Percentiles rank a stretch among this genome's conserved stretches.
phyloP scores from a whole-genome alignment of 2,888 invertebrate genomes.

The Lepidocyrtinus sp. region DNA sequence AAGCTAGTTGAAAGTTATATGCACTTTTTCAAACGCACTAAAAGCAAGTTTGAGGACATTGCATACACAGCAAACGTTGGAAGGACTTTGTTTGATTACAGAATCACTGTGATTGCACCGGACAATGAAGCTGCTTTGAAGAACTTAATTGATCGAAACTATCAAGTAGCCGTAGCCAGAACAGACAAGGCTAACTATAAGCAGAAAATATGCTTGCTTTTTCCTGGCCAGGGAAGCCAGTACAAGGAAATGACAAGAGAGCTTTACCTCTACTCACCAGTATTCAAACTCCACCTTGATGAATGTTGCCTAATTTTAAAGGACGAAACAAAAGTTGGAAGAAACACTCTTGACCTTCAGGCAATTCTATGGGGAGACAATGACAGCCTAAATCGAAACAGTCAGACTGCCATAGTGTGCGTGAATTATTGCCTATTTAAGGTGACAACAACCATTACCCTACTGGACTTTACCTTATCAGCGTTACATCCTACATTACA shows the following conservation, averaged over 20 bases:
- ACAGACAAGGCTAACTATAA: too few species aligned
- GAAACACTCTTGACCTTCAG: conserved; percentile 20
- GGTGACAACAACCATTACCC: too few species aligned
- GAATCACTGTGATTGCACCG: not conserved
- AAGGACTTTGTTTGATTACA: conserved; percentile 40
- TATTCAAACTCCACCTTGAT: conserved; percentile 44
- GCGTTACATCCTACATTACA: too few species aligned
- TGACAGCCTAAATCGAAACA: conserved; percentile 31
- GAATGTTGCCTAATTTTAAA: conserved; percentile 33
- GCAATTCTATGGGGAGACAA: conserved; percentile 35
- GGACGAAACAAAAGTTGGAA: too few species aligned
- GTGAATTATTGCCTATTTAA: conserved; percentile 52
- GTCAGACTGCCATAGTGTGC: conserved; percentile 62
- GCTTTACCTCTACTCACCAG: conserved; percentile 34
- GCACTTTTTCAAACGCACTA: not conserved
- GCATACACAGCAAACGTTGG: conserved; percentile 46
- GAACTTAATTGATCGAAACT: conserved; percentile 25
- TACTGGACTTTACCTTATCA: too few species aligned
- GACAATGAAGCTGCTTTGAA: conserved; percentile 24
- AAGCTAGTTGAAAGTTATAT: conserved; percentile 8
- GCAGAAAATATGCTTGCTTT: conserved; percentile 52
- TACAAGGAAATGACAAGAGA: conserved; percentile 45
- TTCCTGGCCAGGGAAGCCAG: conserved; percentile 57
- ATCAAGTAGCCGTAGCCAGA: not conserved
- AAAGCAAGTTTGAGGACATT: conserved; percentile 25